phyloP scores from a whole-genome alignment of 1,140 invertebrate species.

The Drosophila repletoides region DNA sequence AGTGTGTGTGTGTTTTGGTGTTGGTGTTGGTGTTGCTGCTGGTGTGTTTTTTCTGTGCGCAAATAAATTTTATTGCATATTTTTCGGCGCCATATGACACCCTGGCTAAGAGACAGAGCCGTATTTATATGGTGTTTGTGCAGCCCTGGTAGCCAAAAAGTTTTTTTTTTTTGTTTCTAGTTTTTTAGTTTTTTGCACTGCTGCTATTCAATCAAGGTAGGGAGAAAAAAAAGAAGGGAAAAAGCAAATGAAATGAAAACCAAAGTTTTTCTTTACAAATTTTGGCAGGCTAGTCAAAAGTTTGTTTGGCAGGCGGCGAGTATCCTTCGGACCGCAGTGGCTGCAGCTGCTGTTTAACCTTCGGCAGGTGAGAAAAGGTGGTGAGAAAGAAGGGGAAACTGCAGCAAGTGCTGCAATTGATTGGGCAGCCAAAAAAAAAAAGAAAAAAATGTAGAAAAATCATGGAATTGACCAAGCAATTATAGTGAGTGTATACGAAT shows the following conservation, averaged over 20 bases:
- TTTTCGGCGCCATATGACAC: constrained; percentile 71
- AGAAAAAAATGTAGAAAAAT: too few species aligned
- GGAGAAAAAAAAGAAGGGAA: constrained; percentile 42
- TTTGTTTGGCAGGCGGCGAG: constrained; percentile 72
- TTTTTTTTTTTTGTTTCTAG: constrained; percentile 30
- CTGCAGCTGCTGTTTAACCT: constrained; percentile 46
- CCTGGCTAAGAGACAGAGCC: neutral
- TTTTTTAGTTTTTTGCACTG: constrained; percentile 27
- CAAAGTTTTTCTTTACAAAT: neutral
- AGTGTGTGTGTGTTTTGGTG: neutral
- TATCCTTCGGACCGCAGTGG: constrained; percentile 61
- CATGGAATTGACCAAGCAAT: constrained; percentile 28
- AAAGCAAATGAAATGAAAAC: constrained; percentile 60
- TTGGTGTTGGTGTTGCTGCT: neutral
- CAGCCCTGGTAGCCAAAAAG: constrained; percentile 19
- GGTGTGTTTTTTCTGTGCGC: constrained; percentile 25
- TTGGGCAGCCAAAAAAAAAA: too few species aligned
- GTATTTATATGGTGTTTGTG: constrained; percentile 15
- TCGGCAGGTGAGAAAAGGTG: constrained; percentile 22
- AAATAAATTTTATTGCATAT: constrained; percentile 80
- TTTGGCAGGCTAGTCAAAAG: constrained; percentile 69
- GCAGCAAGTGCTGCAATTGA: constrained; percentile 24
- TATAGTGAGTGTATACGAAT: neutral
- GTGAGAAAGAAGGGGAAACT: neutral
- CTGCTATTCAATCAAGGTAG: constrained; percentile 61